Evolutionary conservation across 2,797 vertebrate species (phyloP), one percentile per base, ranked within the genome.

Genomic region (Pterois miles): DNA sequence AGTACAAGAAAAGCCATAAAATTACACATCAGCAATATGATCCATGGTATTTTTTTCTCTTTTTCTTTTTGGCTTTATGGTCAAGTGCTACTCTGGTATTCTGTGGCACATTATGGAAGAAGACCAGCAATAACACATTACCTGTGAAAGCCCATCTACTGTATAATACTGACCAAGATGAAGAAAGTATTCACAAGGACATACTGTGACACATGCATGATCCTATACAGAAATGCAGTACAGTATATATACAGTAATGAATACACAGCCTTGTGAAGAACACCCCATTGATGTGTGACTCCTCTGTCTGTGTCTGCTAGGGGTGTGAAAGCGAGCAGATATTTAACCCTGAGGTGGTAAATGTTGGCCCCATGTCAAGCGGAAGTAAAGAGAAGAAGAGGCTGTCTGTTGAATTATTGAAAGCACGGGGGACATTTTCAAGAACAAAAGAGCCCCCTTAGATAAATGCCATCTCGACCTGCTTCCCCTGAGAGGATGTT

Each of bases 381-480:
- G 25, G 74, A 84, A 88, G 75, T 52, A 73, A 81, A 53, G 31
- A 62, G 69, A 88, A 81, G 75, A 86, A 86, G 80, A 74, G 36
- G 48, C 72, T 68, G 86, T 69, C 80, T 78, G n/a, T 29, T 94
- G 85, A 93, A 94, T 94, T 91, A 93, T 92, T 94, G 76, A 94
- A 89, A 80, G 71, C 79, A 63, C 3, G 1, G 65, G 80, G 62
- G 80, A 85, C 68, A 66, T 82, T 85, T 85, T 87, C 77, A 84
- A 86, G 86, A 90, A 88, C 87, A 91, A 87, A 91, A 84, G 85
- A 87, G 66, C 74, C 78, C 66, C 82, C 46, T 76, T 69, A 81
- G 80, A 91, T 90, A 89, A 94, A 93, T 91, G 90, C 84, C 92
- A 91, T 68, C 84, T 64, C 43, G 27, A 84, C 85, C 86, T 65